These are phyloP conservation scores for Drosophila busckii DNA, from an alignment of 1,140 invertebrate genomes.

Conservation along the genomic window DNA sequence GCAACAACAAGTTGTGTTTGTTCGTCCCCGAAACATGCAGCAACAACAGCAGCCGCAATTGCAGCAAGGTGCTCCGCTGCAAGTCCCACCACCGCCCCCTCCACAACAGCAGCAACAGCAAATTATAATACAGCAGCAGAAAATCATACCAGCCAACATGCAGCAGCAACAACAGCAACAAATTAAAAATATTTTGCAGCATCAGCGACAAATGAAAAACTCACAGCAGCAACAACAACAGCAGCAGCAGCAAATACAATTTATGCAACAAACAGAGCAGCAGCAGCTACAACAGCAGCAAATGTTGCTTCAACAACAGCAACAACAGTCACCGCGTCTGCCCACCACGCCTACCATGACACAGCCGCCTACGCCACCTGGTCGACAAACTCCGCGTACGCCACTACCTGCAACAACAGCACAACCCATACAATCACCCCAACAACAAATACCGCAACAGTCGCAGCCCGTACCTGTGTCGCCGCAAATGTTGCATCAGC, in stretches of 20 bases:
- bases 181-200: conserved; percentile 61
- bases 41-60: conserved; percentile 35
- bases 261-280: conserved; percentile 48
- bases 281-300: conserved; percentile 22
- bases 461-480: conserved; percentile 60
- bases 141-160: conserved; percentile 51
- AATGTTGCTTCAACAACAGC: conserved; percentile 17
- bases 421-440: conserved; percentile 63
- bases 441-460: conserved; percentile 31
- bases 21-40: conserved; percentile 37
- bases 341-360: conserved; percentile 46
- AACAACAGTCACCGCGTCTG: conserved; percentile 47
- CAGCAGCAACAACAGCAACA: conserved; percentile 60
- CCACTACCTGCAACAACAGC: conserved; percentile 58
- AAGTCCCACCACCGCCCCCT: conserved; percentile 26
- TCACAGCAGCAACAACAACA: conserved; percentile 43
- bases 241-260: conserved; percentile 54
- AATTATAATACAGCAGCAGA: conserved; percentile 59
- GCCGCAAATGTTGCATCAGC: conserved; percentile 72
- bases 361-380: conserved; percentile 28
- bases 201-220: conserved; percentile 56
- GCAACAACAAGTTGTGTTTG: conserved; percentile 55
- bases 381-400: conserved; percentile 60
- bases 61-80: conserved; percentile 28
- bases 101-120: conserved; percentile 47